Conservation (phyloP, 2,797 vertebrate species). For the Cynopterus sphinx region DNA sequence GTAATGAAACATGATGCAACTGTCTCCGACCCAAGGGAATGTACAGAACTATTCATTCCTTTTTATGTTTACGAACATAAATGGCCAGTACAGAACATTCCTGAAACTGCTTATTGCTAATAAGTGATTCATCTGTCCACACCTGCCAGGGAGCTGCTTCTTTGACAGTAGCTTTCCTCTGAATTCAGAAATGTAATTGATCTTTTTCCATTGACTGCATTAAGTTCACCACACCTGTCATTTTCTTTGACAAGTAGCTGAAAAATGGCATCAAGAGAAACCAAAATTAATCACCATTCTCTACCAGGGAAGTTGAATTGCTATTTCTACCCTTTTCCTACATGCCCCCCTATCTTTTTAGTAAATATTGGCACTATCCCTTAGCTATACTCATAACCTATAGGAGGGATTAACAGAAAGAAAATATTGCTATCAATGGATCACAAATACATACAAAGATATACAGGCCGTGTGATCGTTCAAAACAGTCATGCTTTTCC, state of each 20-base stretch:
- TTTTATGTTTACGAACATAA: neutral
- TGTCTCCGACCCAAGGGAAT: neutral
- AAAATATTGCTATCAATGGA: neutral
- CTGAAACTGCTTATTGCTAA: neutral
- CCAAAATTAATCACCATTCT: neutral
- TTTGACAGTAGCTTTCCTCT: neutral
- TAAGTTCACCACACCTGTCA: neutral
- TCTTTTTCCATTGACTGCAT: neutral
- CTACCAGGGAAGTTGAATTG: neutral
- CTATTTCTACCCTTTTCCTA: neutral
- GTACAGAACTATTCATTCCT: neutral
- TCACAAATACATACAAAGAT: neutral
- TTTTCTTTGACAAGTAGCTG: neutral
- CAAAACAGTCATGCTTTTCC: neutral
- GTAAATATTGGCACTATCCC: neutral
- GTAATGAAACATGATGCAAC: neutral
- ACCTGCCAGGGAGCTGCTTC: neutral
- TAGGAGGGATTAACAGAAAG: neutral
- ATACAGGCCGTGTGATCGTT: neutral
- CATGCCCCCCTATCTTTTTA: neutral
- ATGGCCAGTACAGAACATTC: neutral
- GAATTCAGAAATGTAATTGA: conserved; percentile 8
- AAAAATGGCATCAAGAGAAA: neutral
- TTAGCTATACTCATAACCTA: neutral
- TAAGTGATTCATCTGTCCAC: neutral